A percentile compares a stretch with the other conserved stretches of the same genome.
These are phyloP conservation scores for Dendrocincla fuliginosa DNA, from an alignment of 2,797 vertebrate genomes.

Conservation along the genomic window DNA sequence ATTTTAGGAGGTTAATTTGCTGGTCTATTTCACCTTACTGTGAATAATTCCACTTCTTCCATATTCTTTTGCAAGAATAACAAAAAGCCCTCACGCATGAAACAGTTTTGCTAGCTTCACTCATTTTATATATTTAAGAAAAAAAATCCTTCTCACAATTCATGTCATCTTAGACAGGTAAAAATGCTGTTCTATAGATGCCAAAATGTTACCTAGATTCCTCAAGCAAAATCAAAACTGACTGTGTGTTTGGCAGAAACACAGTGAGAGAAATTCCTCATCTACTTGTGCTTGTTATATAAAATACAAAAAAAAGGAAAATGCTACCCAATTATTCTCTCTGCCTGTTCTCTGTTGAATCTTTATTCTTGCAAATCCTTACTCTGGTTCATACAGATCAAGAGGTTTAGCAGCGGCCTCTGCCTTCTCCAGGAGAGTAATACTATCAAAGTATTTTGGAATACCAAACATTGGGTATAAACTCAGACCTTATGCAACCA, in stretches of 20 bases:
- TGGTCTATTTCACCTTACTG: not conserved
- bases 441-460: not conserved
- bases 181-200: not conserved
- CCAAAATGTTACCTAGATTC: not conserved
- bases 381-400: not conserved
- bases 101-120: not conserved
- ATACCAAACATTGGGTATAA: not conserved
- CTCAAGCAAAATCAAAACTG: not conserved
- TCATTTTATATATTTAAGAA: not conserved
- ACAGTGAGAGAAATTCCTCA: not conserved
- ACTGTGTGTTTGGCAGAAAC: not conserved
- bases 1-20: not conserved
- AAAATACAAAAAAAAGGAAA: not conserved
- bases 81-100: not conserved
- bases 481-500: not conserved
- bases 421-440: not conserved
- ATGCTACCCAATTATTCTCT: not conserved
- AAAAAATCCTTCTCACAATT: not conserved
- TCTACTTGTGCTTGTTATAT: accelerated
- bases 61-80: not conserved
- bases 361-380: not conserved
- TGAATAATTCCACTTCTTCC: not conserved
- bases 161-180: not conserved
- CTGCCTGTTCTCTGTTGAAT: not conserved
- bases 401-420: not conserved